A percentile compares a stretch with the other conserved stretches of the same genome.
Evolutionary conservation across 2,113 vertebrate species (phyloP).

Genomic region (Cathartes aura): DNA sequence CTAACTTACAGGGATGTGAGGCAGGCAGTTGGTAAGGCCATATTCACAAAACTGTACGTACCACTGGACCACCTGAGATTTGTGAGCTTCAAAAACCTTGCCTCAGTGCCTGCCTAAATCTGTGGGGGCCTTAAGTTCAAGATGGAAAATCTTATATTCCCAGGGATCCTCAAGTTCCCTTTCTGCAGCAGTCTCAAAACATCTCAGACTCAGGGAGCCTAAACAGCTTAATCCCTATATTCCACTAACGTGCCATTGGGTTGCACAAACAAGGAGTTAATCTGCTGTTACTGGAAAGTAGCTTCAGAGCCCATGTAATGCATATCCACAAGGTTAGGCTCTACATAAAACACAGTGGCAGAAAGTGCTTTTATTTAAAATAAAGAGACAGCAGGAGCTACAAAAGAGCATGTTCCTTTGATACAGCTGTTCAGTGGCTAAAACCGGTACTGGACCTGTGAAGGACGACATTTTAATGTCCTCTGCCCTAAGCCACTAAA

Average conservation of each 20-base stretch:
- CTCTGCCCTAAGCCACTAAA: background rate
- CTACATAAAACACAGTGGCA: background rate
- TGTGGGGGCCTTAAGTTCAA: background rate
- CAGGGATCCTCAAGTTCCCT: background rate
- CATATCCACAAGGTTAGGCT: background rate
- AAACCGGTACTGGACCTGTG: rapidly evolving
- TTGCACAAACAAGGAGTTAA: background rate
- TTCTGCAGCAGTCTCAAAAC: background rate
- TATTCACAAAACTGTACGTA: rapidly evolving
- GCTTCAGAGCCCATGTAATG: background rate
- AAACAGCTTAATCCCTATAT: background rate
- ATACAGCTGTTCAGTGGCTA: background rate
- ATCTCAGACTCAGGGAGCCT: background rate
- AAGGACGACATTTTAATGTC: background rate
- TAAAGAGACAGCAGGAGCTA: background rate
- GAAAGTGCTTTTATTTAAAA: background rate
- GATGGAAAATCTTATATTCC: background rate
- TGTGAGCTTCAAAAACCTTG: background rate
- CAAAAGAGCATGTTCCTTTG: background rate
- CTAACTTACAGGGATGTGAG: background rate
- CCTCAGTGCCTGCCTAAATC: background rate
- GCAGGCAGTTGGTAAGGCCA: background rate
- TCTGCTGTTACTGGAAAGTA: background rate
- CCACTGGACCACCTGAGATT: background rate
- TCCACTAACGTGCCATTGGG: background rate